Evolutionary conservation across 2,888 invertebrate species (phyloP), one percentile per base, ranked within the genome.

Genomic region (Perizoma flavofasciatum): DNA sequence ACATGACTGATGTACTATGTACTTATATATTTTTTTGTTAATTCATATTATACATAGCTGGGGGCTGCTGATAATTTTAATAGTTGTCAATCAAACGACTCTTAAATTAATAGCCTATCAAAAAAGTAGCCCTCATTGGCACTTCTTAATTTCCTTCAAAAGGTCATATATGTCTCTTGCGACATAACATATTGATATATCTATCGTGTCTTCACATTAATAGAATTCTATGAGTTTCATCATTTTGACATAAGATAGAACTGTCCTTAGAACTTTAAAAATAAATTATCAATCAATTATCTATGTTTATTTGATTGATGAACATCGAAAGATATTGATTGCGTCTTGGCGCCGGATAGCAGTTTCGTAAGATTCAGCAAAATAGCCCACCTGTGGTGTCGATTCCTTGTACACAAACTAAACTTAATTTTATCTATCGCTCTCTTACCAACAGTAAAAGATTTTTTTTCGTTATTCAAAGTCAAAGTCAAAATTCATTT

Each of bases 241-340:
- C 6, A 59, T 48, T 34, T 10, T 52, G 37, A 49, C 44, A 48
- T 40, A 43, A 37, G 10, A 48, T 48, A 4, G 34, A 8, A 2
- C 4, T 32, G 59, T 49, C 51, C 55, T 57, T 56, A 46, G 33
- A 47, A 47, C 7, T 47, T 51, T 50, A 47, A 53, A 55, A 58
- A 58, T 58, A 58, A 54, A 50, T 58, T 37, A 63, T 58, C 47
- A 55, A 63, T 61, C 49, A 57, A 60, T 57, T 51, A 60, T 11
- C 49, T 11, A 44, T 39, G 22, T 22, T 22, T 22, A 7, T 35
- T 40, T 51, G 55, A 61, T 56, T 56, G 60, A 61, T 41, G 41
- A 4, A 10, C 2, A n/a, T 10, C 10, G 41, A 41, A 22, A 22
- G 22, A 22, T 22, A 22, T 41, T 6, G 5, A 9, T 8, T 11